phyloP scores from a whole-genome alignment of 2,888 invertebrate species.

The Beris chalybata region DNA sequence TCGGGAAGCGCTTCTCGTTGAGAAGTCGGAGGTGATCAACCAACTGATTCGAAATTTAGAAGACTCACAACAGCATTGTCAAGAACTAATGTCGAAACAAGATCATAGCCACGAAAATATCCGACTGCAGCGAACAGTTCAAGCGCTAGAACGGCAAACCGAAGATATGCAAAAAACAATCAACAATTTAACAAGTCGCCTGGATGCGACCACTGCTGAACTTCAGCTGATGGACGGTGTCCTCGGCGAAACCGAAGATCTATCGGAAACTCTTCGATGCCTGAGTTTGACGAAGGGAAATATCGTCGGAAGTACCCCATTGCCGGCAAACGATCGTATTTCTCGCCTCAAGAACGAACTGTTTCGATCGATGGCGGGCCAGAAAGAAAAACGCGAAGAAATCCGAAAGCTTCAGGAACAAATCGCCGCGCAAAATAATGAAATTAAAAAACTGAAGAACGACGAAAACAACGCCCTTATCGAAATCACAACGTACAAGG shows the following conservation, averaged over 20 bases:
- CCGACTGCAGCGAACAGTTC: constrained; percentile 47
- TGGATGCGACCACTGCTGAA: constrained; percentile 51
- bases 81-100: constrained; percentile 50
- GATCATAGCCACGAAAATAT: constrained; percentile 49
- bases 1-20: constrained; percentile 64
- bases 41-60: constrained; percentile 63
- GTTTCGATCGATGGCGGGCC: constrained; percentile 55
- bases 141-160: constrained; percentile 49
- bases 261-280: constrained; percentile 42
- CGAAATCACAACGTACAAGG: constrained; percentile 49
- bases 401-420: constrained; percentile 57
- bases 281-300: constrained; percentile 44
- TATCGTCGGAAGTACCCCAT: constrained; percentile 50
- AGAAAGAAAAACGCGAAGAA: constrained; percentile 59
- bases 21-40: constrained; percentile 66
- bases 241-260: constrained; percentile 48
- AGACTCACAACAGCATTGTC: constrained; percentile 61
- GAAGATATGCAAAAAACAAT: constrained; percentile 50
- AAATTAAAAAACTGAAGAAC: constrained; percentile 47
- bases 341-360: constrained; percentile 58
- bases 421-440: constrained; percentile 46
- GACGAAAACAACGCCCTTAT: constrained; percentile 51
- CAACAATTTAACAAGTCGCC: constrained; percentile 45
- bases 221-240: constrained; percentile 52
- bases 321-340: constrained; percentile 51